A percentile compares a stretch with the other conserved stretches of the same genome.
phyloP scores from a whole-genome alignment of 2,888 invertebrate species.

The Carcina quercana region DNA sequence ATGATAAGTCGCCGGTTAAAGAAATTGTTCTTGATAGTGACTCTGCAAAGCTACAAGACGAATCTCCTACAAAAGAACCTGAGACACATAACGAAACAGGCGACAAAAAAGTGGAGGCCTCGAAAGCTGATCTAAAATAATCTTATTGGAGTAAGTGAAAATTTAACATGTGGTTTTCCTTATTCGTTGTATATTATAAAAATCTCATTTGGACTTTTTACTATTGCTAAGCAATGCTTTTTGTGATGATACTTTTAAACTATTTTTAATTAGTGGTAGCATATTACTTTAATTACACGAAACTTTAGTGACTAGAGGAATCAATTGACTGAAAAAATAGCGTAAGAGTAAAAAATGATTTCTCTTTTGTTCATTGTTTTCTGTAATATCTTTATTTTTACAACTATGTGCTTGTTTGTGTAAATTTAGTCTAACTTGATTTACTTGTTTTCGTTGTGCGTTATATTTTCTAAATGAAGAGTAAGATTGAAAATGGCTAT shows the following conservation, averaged over 20 bases:
- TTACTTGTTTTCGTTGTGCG: slow-evolving; percentile 4
- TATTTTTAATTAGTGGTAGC: slow-evolving; percentile 10
- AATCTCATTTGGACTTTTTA: slow-evolving; percentile 14
- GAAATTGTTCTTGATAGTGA: slow-evolving; percentile 9
- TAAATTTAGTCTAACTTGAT: slow-evolving; percentile 4
- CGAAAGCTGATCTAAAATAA: slow-evolving; percentile 11
- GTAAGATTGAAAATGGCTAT: too few species aligned
- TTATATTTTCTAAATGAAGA: too few species aligned
- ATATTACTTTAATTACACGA: slow-evolving; percentile 5
- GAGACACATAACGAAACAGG: slow-evolving; percentile 1
- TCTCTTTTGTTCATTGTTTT: too few species aligned
- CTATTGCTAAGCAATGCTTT: slow-evolving; percentile 21
- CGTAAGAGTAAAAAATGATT: slow-evolving; percentile 5
- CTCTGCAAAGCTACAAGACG: not conserved
- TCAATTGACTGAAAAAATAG: slow-evolving; percentile 8
- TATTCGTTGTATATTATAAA: slow-evolving; percentile 14
- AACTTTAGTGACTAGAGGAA: slow-evolving; percentile 2
- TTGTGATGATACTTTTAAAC: slow-evolving; percentile 20
- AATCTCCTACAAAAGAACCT: not conserved
- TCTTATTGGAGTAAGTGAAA: too few species aligned
- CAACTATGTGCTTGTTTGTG: too few species aligned
- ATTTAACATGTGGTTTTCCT: slow-evolving; percentile 11
- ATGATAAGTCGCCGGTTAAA: slow-evolving; percentile 15
- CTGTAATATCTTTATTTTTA: too few species aligned
- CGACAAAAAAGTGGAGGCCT: slow-evolving; percentile 6